Evolutionary conservation across 2,113 vertebrate species (phyloP).

Genomic region (Sorex fumeus): DNA sequence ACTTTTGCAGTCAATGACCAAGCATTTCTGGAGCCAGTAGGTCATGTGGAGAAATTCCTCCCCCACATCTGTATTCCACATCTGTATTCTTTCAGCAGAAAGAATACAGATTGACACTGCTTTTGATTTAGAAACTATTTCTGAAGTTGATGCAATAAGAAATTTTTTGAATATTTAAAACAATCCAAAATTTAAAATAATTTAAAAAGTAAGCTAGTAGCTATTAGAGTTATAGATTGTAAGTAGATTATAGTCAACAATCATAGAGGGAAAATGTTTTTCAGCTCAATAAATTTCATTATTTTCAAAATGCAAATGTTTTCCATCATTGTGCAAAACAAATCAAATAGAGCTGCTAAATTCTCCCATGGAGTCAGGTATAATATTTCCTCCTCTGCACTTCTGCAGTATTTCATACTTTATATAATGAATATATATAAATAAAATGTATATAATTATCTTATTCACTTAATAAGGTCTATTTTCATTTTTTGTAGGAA

Average conservation of each 20-base stretch:
- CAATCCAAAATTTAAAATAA: conserved; percentile 45
- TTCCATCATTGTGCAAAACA: conserved; percentile 14
- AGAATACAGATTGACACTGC: background rate
- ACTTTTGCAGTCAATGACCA: background rate
- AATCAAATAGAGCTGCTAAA: background rate
- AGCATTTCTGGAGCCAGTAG: conserved; percentile 26
- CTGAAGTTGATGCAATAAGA: background rate
- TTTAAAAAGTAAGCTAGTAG: background rate
- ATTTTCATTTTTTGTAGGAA: too few species aligned
- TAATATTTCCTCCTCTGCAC: background rate
- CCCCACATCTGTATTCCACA: background rate
- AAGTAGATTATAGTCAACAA: conserved; percentile 43
- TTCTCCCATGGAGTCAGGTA: background rate
- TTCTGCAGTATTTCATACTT: background rate
- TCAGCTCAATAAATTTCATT: too few species aligned
- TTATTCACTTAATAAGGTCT: conserved; percentile 12
- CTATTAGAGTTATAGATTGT: background rate
- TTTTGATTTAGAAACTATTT: conserved; percentile 32
- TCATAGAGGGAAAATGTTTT: background rate
- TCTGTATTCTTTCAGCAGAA: background rate
- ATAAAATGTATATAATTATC: background rate
- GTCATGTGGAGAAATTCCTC: background rate
- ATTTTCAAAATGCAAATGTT: background rate
- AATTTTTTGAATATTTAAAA: conserved; percentile 56
- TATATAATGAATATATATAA: background rate